phyloP scores from a whole-genome alignment of 64 coral and sea anemone genomes.

The Stichodactyla helianthus region DNA sequence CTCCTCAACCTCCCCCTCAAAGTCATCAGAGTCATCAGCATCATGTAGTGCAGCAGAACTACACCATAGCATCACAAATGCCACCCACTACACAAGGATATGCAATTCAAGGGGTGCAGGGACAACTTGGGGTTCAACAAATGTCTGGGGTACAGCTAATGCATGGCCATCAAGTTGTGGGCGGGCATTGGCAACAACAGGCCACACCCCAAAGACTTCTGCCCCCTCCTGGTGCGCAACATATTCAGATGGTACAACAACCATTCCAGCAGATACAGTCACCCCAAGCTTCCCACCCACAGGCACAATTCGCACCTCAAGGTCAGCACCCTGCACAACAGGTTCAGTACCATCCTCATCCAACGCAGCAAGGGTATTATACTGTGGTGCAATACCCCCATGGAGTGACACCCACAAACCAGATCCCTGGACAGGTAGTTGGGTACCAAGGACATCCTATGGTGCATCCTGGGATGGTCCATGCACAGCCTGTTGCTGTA shows the following conservation, averaged over 20 bases:
- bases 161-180: background rate
- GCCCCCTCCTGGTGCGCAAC: slow-evolving; percentile 9
- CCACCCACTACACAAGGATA: background rate
- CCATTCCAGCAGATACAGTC: slow-evolving; percentile 1
- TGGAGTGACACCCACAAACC: background rate
- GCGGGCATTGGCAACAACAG: slow-evolving; percentile 11
- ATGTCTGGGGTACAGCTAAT: background rate
- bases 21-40: background rate
- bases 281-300: background rate
- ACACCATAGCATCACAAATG: background rate
- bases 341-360: slow-evolving; percentile 34
- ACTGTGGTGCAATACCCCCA: slow-evolving; percentile 1
- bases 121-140: background rate
- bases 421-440: background rate
- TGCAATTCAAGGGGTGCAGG: background rate
- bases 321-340: background rate
- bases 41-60: slow-evolving; percentile 7
- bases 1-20: background rate
- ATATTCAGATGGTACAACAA: background rate
- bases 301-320: background rate
- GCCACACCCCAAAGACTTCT: background rate
- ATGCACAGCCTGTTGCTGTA: background rate
- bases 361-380: slow-evolving; percentile 16
- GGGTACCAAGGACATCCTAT: background rate
- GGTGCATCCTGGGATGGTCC: background rate